Percentiles rank a stretch among this genome's conserved stretches.
Evolutionary conservation across 2,888 invertebrate genomes (phyloP).

Genomic region (Melipona beecheii): DNA sequence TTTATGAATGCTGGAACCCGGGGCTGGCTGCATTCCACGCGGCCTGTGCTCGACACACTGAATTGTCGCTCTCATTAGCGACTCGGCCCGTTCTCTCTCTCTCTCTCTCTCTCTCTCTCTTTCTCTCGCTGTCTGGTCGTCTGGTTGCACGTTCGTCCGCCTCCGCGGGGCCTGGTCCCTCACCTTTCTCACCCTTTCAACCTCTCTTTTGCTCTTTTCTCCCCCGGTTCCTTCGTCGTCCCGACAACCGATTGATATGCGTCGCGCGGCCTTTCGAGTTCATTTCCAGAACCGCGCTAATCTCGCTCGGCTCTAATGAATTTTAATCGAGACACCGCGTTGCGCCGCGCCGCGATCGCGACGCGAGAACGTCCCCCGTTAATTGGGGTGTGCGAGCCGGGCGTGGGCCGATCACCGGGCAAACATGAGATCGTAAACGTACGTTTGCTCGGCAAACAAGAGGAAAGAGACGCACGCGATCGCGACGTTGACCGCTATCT

Average conservation of each 20-base stretch:
- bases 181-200: slow-evolving; percentile 19
- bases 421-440: slow-evolving; percentile 39
- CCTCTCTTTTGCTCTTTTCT: slow-evolving; percentile 23
- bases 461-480: not conserved
- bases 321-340: slow-evolving; percentile 74
- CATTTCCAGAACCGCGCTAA: slow-evolving; percentile 80
- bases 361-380: slow-evolving; percentile 26
- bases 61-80: slow-evolving; percentile 83
- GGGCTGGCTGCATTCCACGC: slow-evolving; percentile 80
- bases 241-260: slow-evolving; percentile 80
- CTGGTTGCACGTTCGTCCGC: not conserved
- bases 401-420: slow-evolving; percentile 39
- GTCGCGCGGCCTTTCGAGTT: slow-evolving; percentile 76
- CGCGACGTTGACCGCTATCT: slow-evolving; percentile 9
- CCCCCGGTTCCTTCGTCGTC: not conserved
- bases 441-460: slow-evolving; percentile 5
- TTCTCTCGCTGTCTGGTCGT: not conserved
- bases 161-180: not conserved
- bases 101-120: slow-evolving; percentile 28
- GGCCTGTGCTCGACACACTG: slow-evolving; percentile 80
- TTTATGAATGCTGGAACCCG: slow-evolving; percentile 80
- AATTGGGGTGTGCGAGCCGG: slow-evolving; percentile 35
- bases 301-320: slow-evolving; percentile 78
- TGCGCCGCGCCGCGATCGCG: slow-evolving; percentile 56
- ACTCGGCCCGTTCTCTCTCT: slow-evolving; percentile 68